These are phyloP conservation scores for Heterodera filipjevi DNA, from an alignment of 2,888 invertebrate genomes.

Conservation along the genomic window DNA sequence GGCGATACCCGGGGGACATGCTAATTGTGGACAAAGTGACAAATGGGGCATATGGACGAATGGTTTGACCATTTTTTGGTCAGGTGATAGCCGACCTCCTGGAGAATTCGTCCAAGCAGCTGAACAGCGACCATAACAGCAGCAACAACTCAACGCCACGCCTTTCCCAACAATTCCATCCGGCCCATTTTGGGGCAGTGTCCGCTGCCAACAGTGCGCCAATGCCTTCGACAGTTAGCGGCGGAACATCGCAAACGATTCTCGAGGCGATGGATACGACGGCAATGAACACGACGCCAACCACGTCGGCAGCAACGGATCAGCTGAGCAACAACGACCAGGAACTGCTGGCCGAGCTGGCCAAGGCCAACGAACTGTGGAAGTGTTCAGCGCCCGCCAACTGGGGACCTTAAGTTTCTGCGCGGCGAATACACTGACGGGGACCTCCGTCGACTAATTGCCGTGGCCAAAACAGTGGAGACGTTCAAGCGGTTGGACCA, in stretches of 20 bases:
- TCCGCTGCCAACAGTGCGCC: conserved; percentile 7
- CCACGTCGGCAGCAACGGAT: conserved; percentile 26
- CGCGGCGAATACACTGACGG: conserved; percentile 35
- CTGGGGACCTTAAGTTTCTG: conserved; percentile 29
- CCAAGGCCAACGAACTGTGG: conserved; percentile 38
- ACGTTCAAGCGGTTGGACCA: conserved; percentile 37
- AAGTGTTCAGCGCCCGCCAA: conserved; percentile 20
- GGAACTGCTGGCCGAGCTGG: conserved; percentile 31
- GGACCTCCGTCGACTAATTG: conserved; percentile 39
- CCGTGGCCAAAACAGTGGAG: conserved; percentile 35
- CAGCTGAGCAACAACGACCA: conserved; percentile 35
- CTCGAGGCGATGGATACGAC: conserved; percentile 28
- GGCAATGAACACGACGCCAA: background rate
- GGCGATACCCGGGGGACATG: conserved; percentile 55
- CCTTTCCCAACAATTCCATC: conserved; percentile 18
- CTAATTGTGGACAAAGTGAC: conserved; percentile 58
- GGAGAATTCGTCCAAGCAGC: conserved; percentile 35
- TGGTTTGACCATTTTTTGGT: background rate
- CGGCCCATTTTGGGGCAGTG: conserved; percentile 3
- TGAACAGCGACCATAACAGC: conserved; percentile 32
- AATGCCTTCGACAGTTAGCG: conserved; percentile 4
- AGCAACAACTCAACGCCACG: conserved; percentile 37
- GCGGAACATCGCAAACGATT: conserved; percentile 5
- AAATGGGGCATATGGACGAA: background rate
- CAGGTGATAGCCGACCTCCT: conserved; percentile 41